Evolutionary conservation across 2,113 vertebrate species (phyloP).

Genomic region (Rhipidura dahli): DNA sequence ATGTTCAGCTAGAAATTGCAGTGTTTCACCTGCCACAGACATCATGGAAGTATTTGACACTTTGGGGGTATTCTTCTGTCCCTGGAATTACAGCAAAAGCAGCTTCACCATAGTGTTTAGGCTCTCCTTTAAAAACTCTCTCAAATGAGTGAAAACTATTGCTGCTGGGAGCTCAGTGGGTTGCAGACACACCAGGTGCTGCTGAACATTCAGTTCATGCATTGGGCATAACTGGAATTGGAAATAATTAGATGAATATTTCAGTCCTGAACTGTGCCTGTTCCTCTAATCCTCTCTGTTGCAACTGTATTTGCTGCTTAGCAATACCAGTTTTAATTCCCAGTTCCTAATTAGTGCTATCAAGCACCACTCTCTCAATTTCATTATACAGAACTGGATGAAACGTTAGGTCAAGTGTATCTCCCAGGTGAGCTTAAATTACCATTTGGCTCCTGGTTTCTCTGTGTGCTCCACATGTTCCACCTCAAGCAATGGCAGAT

Average conservation of each 20-base stretch:
- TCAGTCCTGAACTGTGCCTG: background rate
- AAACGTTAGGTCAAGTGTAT: background rate
- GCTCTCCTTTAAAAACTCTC: background rate
- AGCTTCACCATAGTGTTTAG: background rate
- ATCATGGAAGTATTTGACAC: background rate
- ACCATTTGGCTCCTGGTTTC: background rate
- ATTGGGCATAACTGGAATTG: background rate
- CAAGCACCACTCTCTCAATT: background rate
- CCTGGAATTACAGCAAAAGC: background rate
- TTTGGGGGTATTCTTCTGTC: background rate
- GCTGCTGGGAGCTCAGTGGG: background rate
- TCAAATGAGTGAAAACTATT: background rate
- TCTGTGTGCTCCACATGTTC: background rate
- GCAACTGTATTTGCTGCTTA: background rate
- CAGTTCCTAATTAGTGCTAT: conserved; percentile 33
- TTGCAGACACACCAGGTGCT: background rate
- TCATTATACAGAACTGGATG: background rate
- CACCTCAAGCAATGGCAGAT: background rate
- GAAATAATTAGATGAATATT: conserved; percentile 23
- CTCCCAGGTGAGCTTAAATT: background rate
- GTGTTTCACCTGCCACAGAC: background rate
- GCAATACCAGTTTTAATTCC: conserved; percentile 6
- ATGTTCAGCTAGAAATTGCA: background rate
- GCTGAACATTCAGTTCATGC: background rate
- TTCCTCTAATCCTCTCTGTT: conserved; percentile 22